phyloP scores from a whole-genome alignment of 2,113 vertebrate species.

The Typhlomys cinereus region DNA sequence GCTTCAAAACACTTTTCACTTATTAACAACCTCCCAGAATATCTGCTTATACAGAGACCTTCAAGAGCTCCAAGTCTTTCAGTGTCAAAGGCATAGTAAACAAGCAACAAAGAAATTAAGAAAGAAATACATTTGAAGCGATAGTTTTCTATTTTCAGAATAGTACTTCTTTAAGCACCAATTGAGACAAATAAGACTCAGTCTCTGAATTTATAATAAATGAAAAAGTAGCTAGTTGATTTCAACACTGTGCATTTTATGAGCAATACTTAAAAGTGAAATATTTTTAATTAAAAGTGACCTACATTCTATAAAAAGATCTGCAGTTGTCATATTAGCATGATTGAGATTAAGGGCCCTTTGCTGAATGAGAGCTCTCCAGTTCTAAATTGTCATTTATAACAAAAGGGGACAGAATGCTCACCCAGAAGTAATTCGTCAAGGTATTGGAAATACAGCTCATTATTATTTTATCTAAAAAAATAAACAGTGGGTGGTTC shows the following conservation, averaged over 20 bases:
- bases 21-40: constrained; percentile 52
- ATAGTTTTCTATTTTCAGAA: constrained; percentile 54
- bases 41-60: constrained; percentile 31
- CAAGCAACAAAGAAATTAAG: constrained; percentile 36
- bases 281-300: constrained; percentile 46
- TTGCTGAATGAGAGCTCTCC: constrained; percentile 38
- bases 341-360: neutral
- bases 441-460: constrained; percentile 28
- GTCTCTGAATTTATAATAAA: neutral
- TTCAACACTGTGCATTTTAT: constrained; percentile 38
- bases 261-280: constrained; percentile 32
- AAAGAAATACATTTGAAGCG: constrained; percentile 26
- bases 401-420: constrained; percentile 42
- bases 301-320: constrained; percentile 46
- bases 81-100: constrained; percentile 25
- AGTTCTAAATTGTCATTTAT: constrained; percentile 53
- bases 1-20: constrained; percentile 42
- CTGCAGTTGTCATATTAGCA: constrained; percentile 10
- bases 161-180: neutral
- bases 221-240: constrained; percentile 15
- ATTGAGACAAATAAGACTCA: constrained; percentile 1
- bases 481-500: neutral
- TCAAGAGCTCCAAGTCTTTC: constrained; percentile 53
- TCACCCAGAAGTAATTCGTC: constrained; percentile 42
- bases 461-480: constrained; percentile 14